Evolutionary conservation across 2,888 invertebrate genomes (phyloP), one percentile per base, ranked within the genome.

Genomic region (Junonia oenone): DNA sequence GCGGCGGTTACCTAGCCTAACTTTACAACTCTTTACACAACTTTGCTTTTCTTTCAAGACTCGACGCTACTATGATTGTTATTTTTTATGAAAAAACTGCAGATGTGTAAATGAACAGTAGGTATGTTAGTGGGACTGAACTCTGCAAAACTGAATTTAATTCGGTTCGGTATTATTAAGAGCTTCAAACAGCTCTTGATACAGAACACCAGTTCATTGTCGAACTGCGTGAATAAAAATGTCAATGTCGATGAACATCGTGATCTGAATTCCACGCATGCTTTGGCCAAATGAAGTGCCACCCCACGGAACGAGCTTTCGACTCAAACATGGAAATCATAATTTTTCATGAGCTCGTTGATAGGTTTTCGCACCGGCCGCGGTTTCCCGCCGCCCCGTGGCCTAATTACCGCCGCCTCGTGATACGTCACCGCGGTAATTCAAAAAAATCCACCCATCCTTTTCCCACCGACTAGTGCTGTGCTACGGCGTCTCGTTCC

Each of bases 261-360:
- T 69, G 68, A 71, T 68, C 68, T 65, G 69, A 73, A 84, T 83
- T 80, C 74, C 73, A 77, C 63, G 73, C 79, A 69, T 80, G 72
- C 75, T 72, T 76, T 66, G 67, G 60, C 66, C 68, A 71, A 80
- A 83, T 83, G 75, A 81, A 85, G 79, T 81, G 79, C 80, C 81
- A 77, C 81, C 81, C 81, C 68, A 70, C 69, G 72, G 68, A 69
- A 66, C 65, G 64, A 69, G 70, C 72, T 72, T 71, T 72, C 73
- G 57, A 59, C 76, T 73, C 79, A 78, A 83, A 83, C 78, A 81
- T 81, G 83, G 82, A 84, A 84, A 83, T 88, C 81, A 89, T 89
- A 89, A 87, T 89, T 87, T 88, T 90, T 89, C 86, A 89, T 87
- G 86, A 87, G 88, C 83, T 79, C 86, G 88, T 87, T 87, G 88